Conservation (phyloP, 2,797 vertebrate genomes). For the Clarias pachynema region DNA sequence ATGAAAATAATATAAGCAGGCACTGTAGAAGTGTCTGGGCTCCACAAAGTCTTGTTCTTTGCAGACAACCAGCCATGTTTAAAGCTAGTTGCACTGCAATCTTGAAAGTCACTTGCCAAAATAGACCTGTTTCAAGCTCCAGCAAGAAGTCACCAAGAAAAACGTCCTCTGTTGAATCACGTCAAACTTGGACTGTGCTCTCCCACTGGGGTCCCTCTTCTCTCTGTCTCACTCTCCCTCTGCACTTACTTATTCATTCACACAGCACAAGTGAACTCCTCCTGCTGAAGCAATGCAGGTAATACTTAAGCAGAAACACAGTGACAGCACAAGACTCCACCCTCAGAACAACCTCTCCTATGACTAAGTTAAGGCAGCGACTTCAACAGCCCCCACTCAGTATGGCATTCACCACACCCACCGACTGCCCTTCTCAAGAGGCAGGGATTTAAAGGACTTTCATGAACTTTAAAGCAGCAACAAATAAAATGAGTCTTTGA, state of each 20-base stretch:
- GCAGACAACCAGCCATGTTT: conserved; percentile 80
- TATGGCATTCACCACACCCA: conserved; percentile 57
- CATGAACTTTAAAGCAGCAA: conserved; percentile 11
- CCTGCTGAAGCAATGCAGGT: conserved; percentile 77
- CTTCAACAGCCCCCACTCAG: conserved; percentile 72
- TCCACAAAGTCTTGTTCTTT: conserved; percentile 64
- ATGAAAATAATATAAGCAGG: conserved; percentile 64
- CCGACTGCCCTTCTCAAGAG: conserved; percentile 37
- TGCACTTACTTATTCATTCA: conserved; percentile 62
- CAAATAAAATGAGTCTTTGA: background rate
- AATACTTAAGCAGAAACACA: conserved; percentile 79
- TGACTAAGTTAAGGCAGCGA: conserved; percentile 80
- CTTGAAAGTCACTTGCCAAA: conserved; percentile 57
- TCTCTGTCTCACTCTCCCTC: conserved; percentile 41
- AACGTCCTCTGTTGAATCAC: conserved; percentile 46
- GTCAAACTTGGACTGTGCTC: conserved; percentile 53
- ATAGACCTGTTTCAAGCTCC: conserved; percentile 51
- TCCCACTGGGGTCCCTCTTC: conserved; percentile 52
- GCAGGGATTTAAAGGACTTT: conserved; percentile 38
- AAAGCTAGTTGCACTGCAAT: conserved; percentile 74
- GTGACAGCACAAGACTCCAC: conserved; percentile 76
- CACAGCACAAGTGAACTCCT: conserved; percentile 71
- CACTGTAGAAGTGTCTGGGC: conserved; percentile 62
- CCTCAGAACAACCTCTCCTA: conserved; percentile 75
- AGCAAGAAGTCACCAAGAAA: conserved; percentile 45